A percentile compares a stretch with the other conserved stretches of the same genome.
Conservation (phyloP, 2,888 invertebrate species). For the Drosophila anceps region DNA sequence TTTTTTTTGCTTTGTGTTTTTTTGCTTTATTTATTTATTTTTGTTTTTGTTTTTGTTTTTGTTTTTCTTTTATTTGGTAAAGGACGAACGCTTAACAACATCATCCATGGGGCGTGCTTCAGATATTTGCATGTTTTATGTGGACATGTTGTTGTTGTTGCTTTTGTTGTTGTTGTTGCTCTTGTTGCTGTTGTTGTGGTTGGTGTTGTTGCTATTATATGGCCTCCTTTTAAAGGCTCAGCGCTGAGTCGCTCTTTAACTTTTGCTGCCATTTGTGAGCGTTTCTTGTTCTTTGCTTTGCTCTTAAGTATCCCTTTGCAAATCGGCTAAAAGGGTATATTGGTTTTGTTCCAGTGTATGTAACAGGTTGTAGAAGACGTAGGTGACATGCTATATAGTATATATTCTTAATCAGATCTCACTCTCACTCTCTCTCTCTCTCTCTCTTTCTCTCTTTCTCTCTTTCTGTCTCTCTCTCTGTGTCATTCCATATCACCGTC, state of each 20-base stretch:
- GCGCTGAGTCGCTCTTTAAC: constrained; percentile 47
- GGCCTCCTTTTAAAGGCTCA: constrained; percentile 54
- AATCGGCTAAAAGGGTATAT: not conserved
- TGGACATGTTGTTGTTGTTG: constrained; percentile 31
- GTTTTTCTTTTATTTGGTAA: constrained; percentile 23
- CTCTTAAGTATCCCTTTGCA: not conserved
- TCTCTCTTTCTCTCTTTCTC: too few species aligned
- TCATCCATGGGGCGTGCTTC: constrained; percentile 72
- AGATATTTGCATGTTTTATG: constrained; percentile 76
- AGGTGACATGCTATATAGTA: not conserved
- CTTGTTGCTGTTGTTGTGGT: constrained; percentile 5
- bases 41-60: constrained; percentile 1
- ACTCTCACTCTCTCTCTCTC: too few species aligned
- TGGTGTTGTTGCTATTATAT: constrained; percentile 33
- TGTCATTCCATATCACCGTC: too few species aligned
- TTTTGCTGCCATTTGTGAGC: constrained; percentile 35
- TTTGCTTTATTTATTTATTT: constrained; percentile 1
- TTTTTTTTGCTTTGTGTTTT: not conserved
- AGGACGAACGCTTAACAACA: constrained; percentile 60
- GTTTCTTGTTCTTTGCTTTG: constrained; percentile 5
- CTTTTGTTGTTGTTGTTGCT: constrained; percentile 11
- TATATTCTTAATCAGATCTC: not conserved
- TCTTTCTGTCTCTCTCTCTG: too few species aligned
- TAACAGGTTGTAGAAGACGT: too few species aligned
- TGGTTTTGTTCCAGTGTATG: not conserved